A percentile compares a stretch with the other conserved stretches of the same genome.
These are phyloP conservation scores for Rhagonycha fulva DNA, from an alignment of 2,888 invertebrate species.

Conservation along the genomic window DNA sequence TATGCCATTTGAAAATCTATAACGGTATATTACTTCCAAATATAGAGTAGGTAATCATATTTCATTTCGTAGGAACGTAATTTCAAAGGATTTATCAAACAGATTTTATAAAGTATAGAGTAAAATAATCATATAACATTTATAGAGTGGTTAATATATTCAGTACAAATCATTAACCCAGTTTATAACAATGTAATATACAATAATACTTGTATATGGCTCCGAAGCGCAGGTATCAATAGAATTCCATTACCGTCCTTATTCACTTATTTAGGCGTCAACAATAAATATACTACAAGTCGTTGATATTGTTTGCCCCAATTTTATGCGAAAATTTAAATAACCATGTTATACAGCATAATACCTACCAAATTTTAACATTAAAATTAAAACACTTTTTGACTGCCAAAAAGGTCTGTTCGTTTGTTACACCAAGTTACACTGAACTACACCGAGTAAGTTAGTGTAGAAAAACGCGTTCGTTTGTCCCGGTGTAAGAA, in stretches of 20 bases:
- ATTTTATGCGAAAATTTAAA: too few species aligned
- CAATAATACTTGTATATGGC: not conserved
- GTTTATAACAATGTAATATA: not conserved
- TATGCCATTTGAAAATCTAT: not conserved
- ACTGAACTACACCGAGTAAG: too few species aligned
- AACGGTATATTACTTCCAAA: not conserved
- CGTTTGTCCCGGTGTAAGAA: too few species aligned
- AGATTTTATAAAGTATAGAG: not conserved
- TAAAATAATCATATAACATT: not conserved
- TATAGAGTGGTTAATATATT: not conserved
- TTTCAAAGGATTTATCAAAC: not conserved
- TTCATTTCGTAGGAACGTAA: too few species aligned
- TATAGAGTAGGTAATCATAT: not conserved
- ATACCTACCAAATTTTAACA: too few species aligned
- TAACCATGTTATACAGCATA: too few species aligned
- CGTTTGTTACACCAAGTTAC: too few species aligned
- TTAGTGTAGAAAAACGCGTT: too few species aligned
- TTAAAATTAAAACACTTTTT: too few species aligned
- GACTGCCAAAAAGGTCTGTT: too few species aligned
- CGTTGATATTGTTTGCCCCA: too few species aligned
- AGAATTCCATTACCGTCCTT: not conserved
- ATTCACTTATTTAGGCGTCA: too few species aligned
- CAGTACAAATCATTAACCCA: not conserved
- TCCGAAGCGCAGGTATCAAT: not conserved
- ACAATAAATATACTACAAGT: not conserved